Conservation (phyloP, 2,888 invertebrate genomes). For the Drosophila hamatofila region DNA sequence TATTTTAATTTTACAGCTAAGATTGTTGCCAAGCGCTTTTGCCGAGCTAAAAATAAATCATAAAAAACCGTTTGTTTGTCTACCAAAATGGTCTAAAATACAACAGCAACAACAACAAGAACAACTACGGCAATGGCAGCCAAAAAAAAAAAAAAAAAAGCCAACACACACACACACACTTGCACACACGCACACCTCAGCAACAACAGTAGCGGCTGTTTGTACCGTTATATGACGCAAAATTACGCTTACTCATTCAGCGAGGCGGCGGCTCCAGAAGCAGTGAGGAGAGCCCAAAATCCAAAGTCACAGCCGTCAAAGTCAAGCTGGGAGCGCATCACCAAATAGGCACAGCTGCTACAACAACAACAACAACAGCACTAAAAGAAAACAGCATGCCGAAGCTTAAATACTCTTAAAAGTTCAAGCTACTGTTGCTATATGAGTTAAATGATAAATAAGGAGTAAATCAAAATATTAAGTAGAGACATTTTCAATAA, state of each 20-base stretch:
- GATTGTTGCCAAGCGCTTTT: constrained; percentile 63
- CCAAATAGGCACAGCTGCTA: constrained; percentile 49
- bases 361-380: constrained; percentile 25
- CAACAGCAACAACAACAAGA: constrained; percentile 56
- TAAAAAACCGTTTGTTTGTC: constrained; percentile 81
- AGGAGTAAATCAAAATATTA: too few species aligned
- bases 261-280: constrained; percentile 50
- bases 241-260: constrained; percentile 81
- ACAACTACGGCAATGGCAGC: constrained; percentile 46
- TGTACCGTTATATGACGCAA: constrained; percentile 81
- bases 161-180: constrained; percentile 13
- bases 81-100: constrained; percentile 80
- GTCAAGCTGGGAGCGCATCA: constrained; percentile 36
- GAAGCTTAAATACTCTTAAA: constrained; percentile 2
- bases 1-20: constrained; percentile 66
- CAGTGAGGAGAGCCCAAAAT: constrained; percentile 36
- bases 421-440: not conserved
- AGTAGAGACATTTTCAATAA: too few species aligned
- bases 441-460: not conserved
- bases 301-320: constrained; percentile 22
- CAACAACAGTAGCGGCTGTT: constrained; percentile 74
- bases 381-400: constrained; percentile 15
- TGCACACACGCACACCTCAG: constrained; percentile 29
- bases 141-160: constrained; percentile 43
- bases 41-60: constrained; percentile 80